Evolutionary conservation across 2,797 vertebrate species (phyloP).

Genomic region (Erpetoichthys calabaricus): DNA sequence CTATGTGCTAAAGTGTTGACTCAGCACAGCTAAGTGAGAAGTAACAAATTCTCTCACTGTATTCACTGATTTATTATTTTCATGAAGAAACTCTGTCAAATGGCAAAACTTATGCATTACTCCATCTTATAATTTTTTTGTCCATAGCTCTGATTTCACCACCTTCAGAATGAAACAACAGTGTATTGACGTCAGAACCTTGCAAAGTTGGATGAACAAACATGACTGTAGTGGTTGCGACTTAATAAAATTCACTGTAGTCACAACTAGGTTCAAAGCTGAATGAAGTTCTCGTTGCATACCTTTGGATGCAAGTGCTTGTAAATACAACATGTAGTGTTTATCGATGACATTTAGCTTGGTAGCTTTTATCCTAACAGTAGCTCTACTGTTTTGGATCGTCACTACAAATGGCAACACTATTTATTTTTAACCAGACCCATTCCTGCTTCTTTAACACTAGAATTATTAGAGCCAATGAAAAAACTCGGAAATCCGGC

Average conservation of each 20-base stretch:
- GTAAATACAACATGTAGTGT: conserved; percentile 1
- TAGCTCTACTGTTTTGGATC: conserved; percentile 2
- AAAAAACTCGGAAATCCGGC: too few relatives aligned
- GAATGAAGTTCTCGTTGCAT: conserved; percentile 16
- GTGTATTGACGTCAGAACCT: conserved; percentile 1
- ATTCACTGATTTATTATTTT: not conserved
- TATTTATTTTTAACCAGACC: not conserved
- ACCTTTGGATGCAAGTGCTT: conserved; percentile 9
- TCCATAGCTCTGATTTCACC: conserved; percentile 12
- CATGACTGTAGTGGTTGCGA: conserved; percentile 10
- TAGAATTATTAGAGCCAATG: too few relatives aligned
- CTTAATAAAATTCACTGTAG: conserved; percentile 8
- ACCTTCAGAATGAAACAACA: conserved; percentile 13
- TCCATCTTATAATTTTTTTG: conserved; percentile 8
- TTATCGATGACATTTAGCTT: not conserved
- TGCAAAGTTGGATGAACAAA: conserved; percentile 12
- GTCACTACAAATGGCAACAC: conserved; percentile 8
- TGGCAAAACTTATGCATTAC: conserved; percentile 4
- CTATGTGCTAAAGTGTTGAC: conserved; percentile 4
- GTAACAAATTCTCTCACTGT: conserved; percentile 7
- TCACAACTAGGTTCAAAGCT: conserved; percentile 9
- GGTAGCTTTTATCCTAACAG: conserved; percentile 4
- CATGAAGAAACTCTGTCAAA: not conserved
- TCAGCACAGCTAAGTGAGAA: conserved; percentile 10
- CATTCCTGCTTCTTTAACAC: too few relatives aligned